Evolutionary conservation across 2,888 invertebrate species (phyloP).

Genomic region (Allygus modestus): DNA sequence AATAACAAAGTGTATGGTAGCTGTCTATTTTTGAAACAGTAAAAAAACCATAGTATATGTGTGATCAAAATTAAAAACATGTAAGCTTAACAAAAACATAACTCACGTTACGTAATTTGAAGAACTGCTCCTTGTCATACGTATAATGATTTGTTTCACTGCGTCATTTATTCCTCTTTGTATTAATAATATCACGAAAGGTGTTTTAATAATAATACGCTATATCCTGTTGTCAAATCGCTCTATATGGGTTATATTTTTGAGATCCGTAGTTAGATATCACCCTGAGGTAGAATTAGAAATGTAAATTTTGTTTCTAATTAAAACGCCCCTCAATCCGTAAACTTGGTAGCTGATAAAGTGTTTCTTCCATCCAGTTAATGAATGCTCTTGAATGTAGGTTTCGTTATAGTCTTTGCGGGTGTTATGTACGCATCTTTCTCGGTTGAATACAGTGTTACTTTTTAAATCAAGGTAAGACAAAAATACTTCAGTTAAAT

Average conservation of each 20-base stretch:
- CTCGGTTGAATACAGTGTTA: no score
- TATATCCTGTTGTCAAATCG: slow-evolving; percentile 37
- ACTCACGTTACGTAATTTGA: no score
- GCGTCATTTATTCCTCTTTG: background rate
- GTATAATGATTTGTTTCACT: no score
- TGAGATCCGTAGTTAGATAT: background rate
- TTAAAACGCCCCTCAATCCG: slow-evolving; percentile 77
- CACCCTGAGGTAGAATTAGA: background rate
- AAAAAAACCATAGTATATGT: no score
- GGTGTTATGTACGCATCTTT: no score
- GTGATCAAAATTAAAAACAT: no score
- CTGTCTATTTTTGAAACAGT: no score
- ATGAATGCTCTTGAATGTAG: background rate
- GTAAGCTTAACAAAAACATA: no score
- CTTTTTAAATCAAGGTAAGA: no score
- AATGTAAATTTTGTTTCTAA: slow-evolving; percentile 2
- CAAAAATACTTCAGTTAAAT: no score
- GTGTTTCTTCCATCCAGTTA: background rate
- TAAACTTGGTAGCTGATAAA: background rate
- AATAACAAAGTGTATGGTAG: no score
- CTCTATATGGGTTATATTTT: slow-evolving; percentile 9
- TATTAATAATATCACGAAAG: background rate
- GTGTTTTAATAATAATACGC: background rate
- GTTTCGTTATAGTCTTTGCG: background rate
- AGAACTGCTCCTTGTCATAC: no score